Percentiles rank a stretch among this genome's conserved stretches.
phyloP scores from a whole-genome alignment of 2,888 invertebrate species.

The Tryphoninae sp. region DNA sequence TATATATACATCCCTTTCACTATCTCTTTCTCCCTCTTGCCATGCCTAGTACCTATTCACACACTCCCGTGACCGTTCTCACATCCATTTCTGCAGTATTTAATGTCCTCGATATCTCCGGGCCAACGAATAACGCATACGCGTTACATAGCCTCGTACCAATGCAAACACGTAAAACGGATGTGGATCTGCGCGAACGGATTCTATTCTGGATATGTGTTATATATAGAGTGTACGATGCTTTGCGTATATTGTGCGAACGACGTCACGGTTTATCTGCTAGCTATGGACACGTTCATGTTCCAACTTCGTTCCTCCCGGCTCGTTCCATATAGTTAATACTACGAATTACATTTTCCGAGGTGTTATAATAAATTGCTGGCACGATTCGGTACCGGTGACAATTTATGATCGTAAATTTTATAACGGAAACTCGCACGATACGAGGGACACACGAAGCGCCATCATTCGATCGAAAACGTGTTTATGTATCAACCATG shows the following conservation, averaged over 20 bases:
- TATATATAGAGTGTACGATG: neutral
- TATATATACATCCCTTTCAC: neutral
- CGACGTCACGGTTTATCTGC: constrained; percentile 50
- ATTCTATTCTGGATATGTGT: constrained; percentile 12
- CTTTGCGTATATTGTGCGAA: constrained; percentile 12
- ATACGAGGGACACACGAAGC: neutral
- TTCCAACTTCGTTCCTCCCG: constrained; percentile 18
- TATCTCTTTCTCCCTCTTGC: neutral
- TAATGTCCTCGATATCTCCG: constrained; percentile 54
- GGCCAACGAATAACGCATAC: constrained; percentile 40
- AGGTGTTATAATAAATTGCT: constrained; percentile 48
- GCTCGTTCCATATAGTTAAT: neutral
- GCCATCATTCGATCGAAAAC: constrained; percentile 29
- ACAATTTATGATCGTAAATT: constrained; percentile 28
- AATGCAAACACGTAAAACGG: constrained; percentile 42
- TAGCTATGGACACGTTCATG: constrained; percentile 33
- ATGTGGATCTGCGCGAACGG: constrained; percentile 40
- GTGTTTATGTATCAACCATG: neutral
- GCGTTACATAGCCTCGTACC: constrained; percentile 22
- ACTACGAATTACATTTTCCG: constrained; percentile 45
- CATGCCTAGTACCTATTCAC: neutral
- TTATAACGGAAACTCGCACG: neutral
- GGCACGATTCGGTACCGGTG: constrained; percentile 1
- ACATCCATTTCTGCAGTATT: constrained; percentile 51
- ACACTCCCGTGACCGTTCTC: constrained; percentile 40